Evolutionary conservation across 2,113 vertebrate genomes (phyloP), one percentile per base, ranked within the genome.

Genomic region (Pelusios castaneus): DNA sequence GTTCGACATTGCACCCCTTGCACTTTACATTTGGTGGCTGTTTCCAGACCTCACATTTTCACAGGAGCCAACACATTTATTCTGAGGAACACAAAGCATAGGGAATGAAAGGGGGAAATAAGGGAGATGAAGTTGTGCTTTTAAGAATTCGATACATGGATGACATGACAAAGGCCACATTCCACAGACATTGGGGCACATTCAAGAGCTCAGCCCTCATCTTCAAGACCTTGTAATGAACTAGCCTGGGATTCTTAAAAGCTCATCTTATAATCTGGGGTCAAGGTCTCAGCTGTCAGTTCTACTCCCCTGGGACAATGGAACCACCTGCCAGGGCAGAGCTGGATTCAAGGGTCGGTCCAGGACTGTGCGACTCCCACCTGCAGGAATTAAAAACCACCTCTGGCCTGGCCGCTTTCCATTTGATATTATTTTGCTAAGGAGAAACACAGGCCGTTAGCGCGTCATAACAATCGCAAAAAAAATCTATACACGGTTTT

Each of bases 391-490:
- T 63, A 63, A 34, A 29, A 67, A 22, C n/a, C n/a, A 38, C 63
- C 63, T 70, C 63, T 21, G 63, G 19, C n/a, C 34, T 10, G 21
- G n/a, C n/a, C n/a, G 38, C 63, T 70, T 70, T 22, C n/a, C n/a
- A 70, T 70, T 21, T 45, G 24, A 76, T 12, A 21, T 76, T 43
- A 41, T 7, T 45, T 76, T 76, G 41, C 41, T 41, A 76, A 76
- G 43, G 25, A 43, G 43, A 73, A 34, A 25, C 4, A 4, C 2
- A 3, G 22, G n/a, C 10, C 56, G 21, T n/a, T 75, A 54, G 38
- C 6, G n/a, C 1, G 1, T 19, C 0, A 0, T 1, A 34, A 12
- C 29, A 84, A 13, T 47, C 38, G 1, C 21, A 38, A 90, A 54
- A 47, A 52, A 22, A 41, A 79, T 6, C 5, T 21, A 54, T 3